These are phyloP conservation scores for Caradrina clavipalpis DNA, from an alignment of 2,888 invertebrate genomes.

Conservation along the genomic window DNA sequence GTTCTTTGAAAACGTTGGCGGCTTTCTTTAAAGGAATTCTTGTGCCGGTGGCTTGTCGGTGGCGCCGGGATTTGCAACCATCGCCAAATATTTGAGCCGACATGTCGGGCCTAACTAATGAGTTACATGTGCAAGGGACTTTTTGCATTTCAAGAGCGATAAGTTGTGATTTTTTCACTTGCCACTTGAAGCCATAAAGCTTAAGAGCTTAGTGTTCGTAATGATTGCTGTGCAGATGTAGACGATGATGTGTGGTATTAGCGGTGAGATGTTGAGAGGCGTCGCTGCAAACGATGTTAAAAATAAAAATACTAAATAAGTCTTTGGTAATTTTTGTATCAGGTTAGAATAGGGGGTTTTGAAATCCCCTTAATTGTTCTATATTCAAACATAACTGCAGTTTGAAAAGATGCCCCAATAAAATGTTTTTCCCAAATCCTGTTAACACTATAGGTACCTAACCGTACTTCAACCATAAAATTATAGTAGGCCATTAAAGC, in stretches of 20 bases:
- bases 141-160: slow-evolving; percentile 66
- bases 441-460: slow-evolving; percentile 28
- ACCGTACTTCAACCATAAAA: slow-evolving; percentile 55
- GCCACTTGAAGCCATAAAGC: slow-evolving; percentile 62
- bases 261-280: slow-evolving; percentile 44
- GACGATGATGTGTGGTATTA: slow-evolving; percentile 48
- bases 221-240: slow-evolving; percentile 62
- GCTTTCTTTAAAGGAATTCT: slow-evolving; percentile 75
- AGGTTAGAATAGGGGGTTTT: background rate
- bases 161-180: slow-evolving; percentile 68
- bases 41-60: slow-evolving; percentile 63
- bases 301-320: slow-evolving; percentile 11
- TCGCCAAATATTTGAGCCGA: slow-evolving; percentile 86
- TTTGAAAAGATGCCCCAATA: slow-evolving; percentile 20
- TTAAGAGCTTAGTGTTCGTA: slow-evolving; percentile 61
- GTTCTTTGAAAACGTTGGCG: slow-evolving; percentile 74
- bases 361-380: background rate
- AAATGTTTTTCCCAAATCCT: slow-evolving; percentile 14
- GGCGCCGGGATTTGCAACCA: slow-evolving; percentile 87
- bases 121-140: slow-evolving; percentile 85
- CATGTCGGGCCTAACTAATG: slow-evolving; percentile 84
- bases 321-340: slow-evolving; percentile 12
- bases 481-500: slow-evolving; percentile 54
- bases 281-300: slow-evolving; percentile 28
- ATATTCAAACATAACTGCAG: slow-evolving; percentile 14